Evolutionary conservation across 2,113 vertebrate genomes (phyloP).

Genomic region (Pygoscelis antarcticus): DNA sequence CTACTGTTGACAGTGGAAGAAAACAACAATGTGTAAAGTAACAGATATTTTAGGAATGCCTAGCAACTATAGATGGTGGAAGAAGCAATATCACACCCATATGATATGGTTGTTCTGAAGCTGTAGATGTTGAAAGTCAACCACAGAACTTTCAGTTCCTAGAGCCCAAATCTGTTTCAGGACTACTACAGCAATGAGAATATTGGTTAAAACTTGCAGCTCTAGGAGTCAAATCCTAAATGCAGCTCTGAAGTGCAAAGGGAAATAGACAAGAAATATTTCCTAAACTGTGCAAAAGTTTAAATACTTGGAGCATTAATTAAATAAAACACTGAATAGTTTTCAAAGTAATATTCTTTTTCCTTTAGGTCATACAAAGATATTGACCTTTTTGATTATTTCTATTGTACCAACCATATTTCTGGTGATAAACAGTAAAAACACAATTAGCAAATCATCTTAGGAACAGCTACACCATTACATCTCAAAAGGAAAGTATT

Average conservation of each 20-base stretch:
- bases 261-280: not conserved
- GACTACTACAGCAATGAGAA: not conserved
- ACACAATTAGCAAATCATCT: not conserved
- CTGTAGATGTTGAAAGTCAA: not conserved
- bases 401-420: not conserved
- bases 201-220: not conserved
- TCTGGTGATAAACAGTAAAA: conserved; percentile 13
- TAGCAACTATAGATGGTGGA: not conserved
- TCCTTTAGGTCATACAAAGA: not conserved
- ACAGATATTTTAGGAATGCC: not conserved
- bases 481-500: not conserved
- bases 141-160: not conserved
- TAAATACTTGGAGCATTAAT: not conserved
- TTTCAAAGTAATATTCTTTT: conserved; percentile 1
- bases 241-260: not conserved
- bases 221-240: not conserved
- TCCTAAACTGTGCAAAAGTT: not conserved
- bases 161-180: not conserved
- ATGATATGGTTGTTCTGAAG: not conserved
- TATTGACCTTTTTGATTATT: not conserved
- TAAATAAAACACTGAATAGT: not conserved
- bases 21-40: not conserved
- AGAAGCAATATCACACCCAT: not conserved
- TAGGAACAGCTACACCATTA: not conserved
- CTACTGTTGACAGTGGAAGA: not conserved